Evolutionary conservation across 2,888 invertebrate species (phyloP), one percentile per base, ranked within the genome.

Genomic region (Dicyrtoma fusca): DNA sequence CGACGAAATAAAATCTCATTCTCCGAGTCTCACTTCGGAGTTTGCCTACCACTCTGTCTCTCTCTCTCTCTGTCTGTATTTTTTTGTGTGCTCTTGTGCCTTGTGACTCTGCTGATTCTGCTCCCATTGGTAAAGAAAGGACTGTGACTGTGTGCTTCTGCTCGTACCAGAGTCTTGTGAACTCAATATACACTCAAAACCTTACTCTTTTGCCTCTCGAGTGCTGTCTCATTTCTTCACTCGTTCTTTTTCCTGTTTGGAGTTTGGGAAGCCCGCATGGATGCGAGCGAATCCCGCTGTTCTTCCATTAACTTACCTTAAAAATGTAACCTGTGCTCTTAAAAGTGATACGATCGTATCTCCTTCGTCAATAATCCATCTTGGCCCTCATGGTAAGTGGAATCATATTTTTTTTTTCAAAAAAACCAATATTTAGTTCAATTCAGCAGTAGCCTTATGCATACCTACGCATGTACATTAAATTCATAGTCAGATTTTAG

Each of bases 191-290:
- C n/a, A n/a, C n/a, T 8, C 34, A 34, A 34, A 34, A 55, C 34
- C 25, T n/a, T 23, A 49, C 51, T 62, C 47, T 55, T 47, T 26
- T 73, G 70, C 72, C 57, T 72, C 69, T 72, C 69, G 72, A 51
- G 74, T 72, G 63, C 51, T 65, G 66, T 75, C 70, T 70, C 74
- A 57, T 44, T 68, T 23, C 68, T 68, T 53, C 51, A 55, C 19
- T 68, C 68, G 72, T 76, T 77, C 77, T 72, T 77, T 78, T 78
- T 74, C 75, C 75, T 72, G 74, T 75, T 73, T 74, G 74, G 74
- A 73, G 74, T 68, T 71, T 74, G 66, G 72, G 63, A 65, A 73
- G 74, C 61, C 65, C 74, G 75, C 74, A 72, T 69, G 61, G 68
- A 72, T 69, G 68, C 68, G 62, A 62, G 72, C 68, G 61, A 68